Evolutionary conservation across 2,888 invertebrate species (phyloP), one percentile per base, ranked within the genome.

Genomic region (Epistrophe grossulariae): DNA sequence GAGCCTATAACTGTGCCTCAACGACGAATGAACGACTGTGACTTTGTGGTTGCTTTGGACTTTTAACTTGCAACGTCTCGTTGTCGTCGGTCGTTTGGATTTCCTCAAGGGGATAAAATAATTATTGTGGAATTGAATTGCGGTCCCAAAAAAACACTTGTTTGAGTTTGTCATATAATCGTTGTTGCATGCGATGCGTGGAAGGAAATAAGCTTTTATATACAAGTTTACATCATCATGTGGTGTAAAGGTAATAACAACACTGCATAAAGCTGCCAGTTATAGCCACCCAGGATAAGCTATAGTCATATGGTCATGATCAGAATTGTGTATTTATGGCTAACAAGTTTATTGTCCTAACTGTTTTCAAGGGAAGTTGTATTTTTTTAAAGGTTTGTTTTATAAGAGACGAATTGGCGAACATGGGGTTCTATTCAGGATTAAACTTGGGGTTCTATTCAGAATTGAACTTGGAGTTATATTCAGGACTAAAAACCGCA

Each of bases 111-210:
- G 79, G 62, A 40, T 62, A 43, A 7, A 62, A 74, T 73, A 62
- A 79, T 79, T 70, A 83, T 70, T 55, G 74, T 70, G 70, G 55
- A 74, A 79, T 55, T 74, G 79, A 84, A 79, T 79, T 62, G 83
- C 31, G 62, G 55, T 74, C 62, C 40, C 70, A 79, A 83, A 83
- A 74, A 74, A 84, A 79, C 79, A 79, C 79, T 74, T 79, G 79
- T 68, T 74, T 74, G 62, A 45, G 5, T 64, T 64, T 31, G 38
- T 24, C 24, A 11, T 38, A 24, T 24, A 62, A 55, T 50, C 31
- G 28, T 38, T 71, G 57, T 72, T 81, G 45, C 17, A 38, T 24
- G 24, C 24, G 28, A 52, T 66, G 72, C 71, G 35, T 35, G 6
- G 35, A 59, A 59, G 45, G 71, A 66, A 71, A 59, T 72, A 8